Base-by-base conservation (phyloP, 2,113 vertebrate genomes). In the Micromys minutus region DNA sequence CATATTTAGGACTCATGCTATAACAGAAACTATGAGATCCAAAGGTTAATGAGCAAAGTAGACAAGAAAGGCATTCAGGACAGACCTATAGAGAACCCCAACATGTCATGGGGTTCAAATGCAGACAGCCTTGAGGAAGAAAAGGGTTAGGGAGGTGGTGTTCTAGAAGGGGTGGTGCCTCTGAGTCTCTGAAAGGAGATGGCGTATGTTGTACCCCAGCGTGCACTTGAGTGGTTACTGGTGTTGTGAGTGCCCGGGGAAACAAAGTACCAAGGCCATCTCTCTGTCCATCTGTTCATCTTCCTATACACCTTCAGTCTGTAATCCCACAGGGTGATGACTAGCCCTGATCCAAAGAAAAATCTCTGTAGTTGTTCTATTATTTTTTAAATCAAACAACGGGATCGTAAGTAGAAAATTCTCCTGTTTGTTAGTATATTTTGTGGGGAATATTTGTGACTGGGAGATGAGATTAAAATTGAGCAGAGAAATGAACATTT, bases 391-490 rank as follows among this genome's bases (percentile, higher is more conserved):
- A 91, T 47, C 3, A 87, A 89, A 79, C 12, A 52, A 52, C 24
- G 15, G 55, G 74, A 67, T 11, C 45, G 1, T 50, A 79, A 39
- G 45, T 69, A 42, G 7, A 19, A 87, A 71, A 79, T 45, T 83
- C 57, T 74, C 93, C 7, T 24, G 39, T 77, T 4, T 90, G 15
- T 89, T 77, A 88, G 50, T 67, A 24, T 61, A 67, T 80, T 90
- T 91, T 29, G 50, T 89, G n/a, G 88, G 79, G 61, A 45, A 67
- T 87, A 57, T 26, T n/a, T 65, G 52, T 93, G 87, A 85, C 31
- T 50, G 87, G 16, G 13, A 87, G 79, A 89, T 47, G 45, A 79
- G 57, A 85, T 95, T 94, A 87, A 95, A 63, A 95, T 17, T 85
- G n/a, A 84, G n/a, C 57, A 86, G 57, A 95, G 39, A 94, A 61